Evolutionary conservation across 1,140 invertebrate genomes (phyloP).

Genomic region (Drosophila lowei): DNA sequence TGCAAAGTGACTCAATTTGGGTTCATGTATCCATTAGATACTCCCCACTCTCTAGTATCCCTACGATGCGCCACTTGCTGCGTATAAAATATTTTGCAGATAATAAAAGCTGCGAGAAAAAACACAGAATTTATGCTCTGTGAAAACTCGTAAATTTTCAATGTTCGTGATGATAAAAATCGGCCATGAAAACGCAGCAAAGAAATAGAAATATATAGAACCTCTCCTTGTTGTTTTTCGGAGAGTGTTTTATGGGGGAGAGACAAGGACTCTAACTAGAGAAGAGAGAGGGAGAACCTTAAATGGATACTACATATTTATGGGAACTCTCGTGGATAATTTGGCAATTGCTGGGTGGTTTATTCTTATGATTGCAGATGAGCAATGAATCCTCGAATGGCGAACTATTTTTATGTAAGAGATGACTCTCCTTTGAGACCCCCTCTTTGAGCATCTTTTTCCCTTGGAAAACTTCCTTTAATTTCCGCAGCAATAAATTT

Average conservation of each 20-base stretch:
- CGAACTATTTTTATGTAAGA: background rate
- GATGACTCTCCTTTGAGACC: too few species aligned
- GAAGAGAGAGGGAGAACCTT: slow-evolving; percentile 6
- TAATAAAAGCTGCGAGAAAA: slow-evolving; percentile 64
- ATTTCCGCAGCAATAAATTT: slow-evolving; percentile 38
- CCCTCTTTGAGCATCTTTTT: background rate
- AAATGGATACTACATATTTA: slow-evolving; percentile 42
- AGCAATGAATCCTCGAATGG: background rate
- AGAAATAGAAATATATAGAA: slow-evolving; percentile 41
- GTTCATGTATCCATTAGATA: slow-evolving; percentile 49
- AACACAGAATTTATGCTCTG: slow-evolving; percentile 54
- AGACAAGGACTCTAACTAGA: background rate
- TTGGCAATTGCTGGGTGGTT: slow-evolving; percentile 35
- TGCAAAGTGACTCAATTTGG: slow-evolving; percentile 59
- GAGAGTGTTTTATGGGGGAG: slow-evolving; percentile 32
- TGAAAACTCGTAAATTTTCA: slow-evolving; percentile 65
- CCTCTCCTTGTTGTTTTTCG: slow-evolving; percentile 9
- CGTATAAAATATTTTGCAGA: slow-evolving; percentile 62
- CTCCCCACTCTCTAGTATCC: slow-evolving; percentile 12
- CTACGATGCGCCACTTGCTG: slow-evolving; percentile 30
- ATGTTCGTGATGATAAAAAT: slow-evolving; percentile 63
- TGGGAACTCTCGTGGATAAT: slow-evolving; percentile 13
- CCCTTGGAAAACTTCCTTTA: slow-evolving; percentile 6
- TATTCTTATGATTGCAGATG: background rate
- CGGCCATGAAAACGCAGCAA: slow-evolving; percentile 39